Percentiles rank a stretch among this genome's conserved stretches.
Conservation (phyloP, 2,113 vertebrate genomes). For the Thryonomys swinderianus region DNA sequence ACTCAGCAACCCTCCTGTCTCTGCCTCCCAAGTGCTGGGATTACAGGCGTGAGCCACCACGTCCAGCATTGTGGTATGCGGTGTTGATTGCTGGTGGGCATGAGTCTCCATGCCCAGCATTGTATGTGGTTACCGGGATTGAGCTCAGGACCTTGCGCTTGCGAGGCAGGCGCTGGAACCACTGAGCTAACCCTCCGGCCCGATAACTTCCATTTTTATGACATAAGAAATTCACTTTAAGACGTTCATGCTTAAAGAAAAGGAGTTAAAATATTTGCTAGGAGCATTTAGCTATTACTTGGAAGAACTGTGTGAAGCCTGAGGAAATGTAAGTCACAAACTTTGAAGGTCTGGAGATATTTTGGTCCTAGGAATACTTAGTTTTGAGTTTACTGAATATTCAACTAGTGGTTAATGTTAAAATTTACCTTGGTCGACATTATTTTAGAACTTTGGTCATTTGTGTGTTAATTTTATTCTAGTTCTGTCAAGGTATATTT, state of each 20-base stretch:
- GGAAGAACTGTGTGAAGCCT: not conserved
- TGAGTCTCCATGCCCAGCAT: no score
- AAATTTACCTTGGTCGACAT: slow-evolving; percentile 38
- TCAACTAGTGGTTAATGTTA: not conserved
- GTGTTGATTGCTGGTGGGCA: no score
- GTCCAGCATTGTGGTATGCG: no score
- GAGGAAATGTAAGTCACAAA: not conserved
- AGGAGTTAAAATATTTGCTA: slow-evolving; percentile 1
- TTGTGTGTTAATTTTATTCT: not conserved
- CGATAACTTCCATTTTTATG: not conserved
- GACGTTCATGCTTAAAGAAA: not conserved
- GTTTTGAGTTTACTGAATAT: not conserved
- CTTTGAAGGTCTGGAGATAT: not conserved
- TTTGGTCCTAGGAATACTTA: not conserved
- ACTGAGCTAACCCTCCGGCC: no score
- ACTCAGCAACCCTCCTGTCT: no score
- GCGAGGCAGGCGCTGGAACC: no score
- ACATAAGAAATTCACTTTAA: not conserved
- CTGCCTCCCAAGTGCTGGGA: no score
- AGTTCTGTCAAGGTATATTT: slow-evolving; percentile 34
- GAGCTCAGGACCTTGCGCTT: no score
- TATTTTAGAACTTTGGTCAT: slow-evolving; percentile 13
- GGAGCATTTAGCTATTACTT: not conserved
- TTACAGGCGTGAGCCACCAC: no score
- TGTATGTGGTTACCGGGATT: no score